These are phyloP conservation scores for Agrilus planipennis DNA, from an alignment of 1,140 invertebrate genomes.

Conservation along the genomic window DNA sequence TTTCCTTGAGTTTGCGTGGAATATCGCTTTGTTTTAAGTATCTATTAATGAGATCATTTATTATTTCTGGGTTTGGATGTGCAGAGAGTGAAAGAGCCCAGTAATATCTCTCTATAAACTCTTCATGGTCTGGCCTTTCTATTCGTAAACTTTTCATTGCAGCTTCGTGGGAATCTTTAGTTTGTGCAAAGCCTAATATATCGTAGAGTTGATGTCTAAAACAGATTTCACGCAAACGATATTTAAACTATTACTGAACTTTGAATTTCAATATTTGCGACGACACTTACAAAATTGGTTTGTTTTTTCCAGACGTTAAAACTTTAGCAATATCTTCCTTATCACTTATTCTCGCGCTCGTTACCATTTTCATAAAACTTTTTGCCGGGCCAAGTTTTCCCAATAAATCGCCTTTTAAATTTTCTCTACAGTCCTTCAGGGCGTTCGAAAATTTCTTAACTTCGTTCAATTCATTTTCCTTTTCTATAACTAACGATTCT, in stretches of 20 bases:
- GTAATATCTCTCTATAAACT: constrained; percentile 58
- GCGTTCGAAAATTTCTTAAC: constrained; percentile 32
- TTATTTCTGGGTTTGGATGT: constrained; percentile 44
- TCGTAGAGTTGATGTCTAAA: constrained; percentile 53
- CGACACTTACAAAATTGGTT: constrained; percentile 41
- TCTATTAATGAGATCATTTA: constrained; percentile 43
- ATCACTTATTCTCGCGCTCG: constrained; percentile 42
- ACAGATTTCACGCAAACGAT: no score
- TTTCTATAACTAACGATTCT: constrained; percentile 18
- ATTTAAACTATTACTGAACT: no score
- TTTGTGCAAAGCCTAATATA: constrained; percentile 56
- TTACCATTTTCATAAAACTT: constrained; percentile 50
- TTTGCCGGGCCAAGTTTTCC: constrained; percentile 51
- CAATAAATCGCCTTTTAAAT: constrained; percentile 40
- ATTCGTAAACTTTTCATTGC: constrained; percentile 52
- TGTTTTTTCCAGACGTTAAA: constrained; percentile 42
- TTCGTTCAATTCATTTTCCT: constrained; percentile 10
- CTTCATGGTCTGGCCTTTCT: constrained; percentile 40
- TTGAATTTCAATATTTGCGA: no score
- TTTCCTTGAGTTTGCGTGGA: constrained; percentile 49
- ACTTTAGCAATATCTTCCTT: constrained; percentile 47
- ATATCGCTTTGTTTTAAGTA: constrained; percentile 37
- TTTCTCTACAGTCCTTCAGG: constrained; percentile 41
- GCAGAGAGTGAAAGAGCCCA: constrained; percentile 55
- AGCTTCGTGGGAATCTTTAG: constrained; percentile 49